Evolutionary conservation across 2,113 vertebrate species (phyloP).

Genomic region (Gymnogyps californianus): DNA sequence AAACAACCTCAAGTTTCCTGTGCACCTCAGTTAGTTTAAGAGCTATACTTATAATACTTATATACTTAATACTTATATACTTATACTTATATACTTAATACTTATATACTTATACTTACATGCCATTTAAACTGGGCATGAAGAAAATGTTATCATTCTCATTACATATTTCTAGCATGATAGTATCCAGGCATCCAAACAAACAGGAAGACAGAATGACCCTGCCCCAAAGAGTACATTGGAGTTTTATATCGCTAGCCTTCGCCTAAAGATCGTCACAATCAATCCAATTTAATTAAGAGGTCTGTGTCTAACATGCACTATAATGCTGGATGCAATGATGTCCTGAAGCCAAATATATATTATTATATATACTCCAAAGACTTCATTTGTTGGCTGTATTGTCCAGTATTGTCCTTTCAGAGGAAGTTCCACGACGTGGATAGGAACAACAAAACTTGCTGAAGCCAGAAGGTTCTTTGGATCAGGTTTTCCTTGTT

Average conservation of each 20-base stretch:
- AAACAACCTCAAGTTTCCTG: not conserved
- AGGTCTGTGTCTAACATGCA: not conserved
- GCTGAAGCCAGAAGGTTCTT: not conserved
- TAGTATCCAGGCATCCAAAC: not conserved
- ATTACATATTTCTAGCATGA: not conserved
- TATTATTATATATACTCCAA: not conserved
- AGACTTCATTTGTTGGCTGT: not conserved
- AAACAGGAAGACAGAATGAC: not conserved
- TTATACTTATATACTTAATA: too few relatives aligned
- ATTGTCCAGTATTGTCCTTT: not conserved
- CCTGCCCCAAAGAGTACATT: not conserved
- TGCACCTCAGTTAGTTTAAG: not conserved
- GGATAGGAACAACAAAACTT: not conserved
- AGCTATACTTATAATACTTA: too few relatives aligned
- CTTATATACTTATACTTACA: too few relatives aligned
- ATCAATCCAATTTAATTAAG: not conserved
- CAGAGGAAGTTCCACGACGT: not conserved
- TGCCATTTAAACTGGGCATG: not conserved
- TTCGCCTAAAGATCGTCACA: not conserved
- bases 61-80: too few relatives aligned
- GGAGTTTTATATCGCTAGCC: not conserved
- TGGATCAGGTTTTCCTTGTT: not conserved
- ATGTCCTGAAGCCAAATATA: not conserved
- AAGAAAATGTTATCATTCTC: not conserved
- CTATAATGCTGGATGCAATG: not conserved